Evolutionary conservation across 2,888 invertebrate genomes (phyloP).

Genomic region (Galerucella pusilla): DNA sequence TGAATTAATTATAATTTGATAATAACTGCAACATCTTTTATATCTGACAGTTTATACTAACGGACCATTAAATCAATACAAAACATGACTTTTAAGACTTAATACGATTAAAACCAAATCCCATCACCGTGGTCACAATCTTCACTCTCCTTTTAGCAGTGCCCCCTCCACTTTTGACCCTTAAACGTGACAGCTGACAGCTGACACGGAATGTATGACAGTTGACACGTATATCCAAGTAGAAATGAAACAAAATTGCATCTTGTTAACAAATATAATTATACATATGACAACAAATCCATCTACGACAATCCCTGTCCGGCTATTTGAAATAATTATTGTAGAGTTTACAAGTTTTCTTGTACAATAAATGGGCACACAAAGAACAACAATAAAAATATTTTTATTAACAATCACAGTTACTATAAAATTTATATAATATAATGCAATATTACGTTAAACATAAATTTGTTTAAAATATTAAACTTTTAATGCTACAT

Average conservation of each 20-base stretch:
- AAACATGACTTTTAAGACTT: too few species aligned
- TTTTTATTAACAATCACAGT: conserved; percentile 6
- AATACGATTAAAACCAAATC: too few species aligned
- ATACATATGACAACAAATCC: conserved; percentile 10
- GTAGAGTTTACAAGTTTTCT: conserved; percentile 5
- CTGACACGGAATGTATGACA: too few species aligned
- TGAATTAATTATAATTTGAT: too few species aligned
- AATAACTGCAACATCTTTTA: too few species aligned
- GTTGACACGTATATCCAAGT: neutral
- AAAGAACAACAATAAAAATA: conserved; percentile 10
- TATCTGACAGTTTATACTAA: too few species aligned
- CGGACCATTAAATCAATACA: too few species aligned
- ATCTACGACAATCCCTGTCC: conserved; percentile 7
- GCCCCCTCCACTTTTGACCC: too few species aligned
- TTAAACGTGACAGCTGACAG: too few species aligned
- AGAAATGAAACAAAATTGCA: neutral
- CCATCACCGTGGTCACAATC: too few species aligned
- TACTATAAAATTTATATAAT: conserved; percentile 6
- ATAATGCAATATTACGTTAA: conserved; percentile 5
- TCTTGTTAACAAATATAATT: conserved; percentile 11
- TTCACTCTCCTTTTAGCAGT: too few species aligned
- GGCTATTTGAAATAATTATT: conserved; percentile 7
- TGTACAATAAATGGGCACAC: conserved; percentile 3
- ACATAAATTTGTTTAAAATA: conserved; percentile 1
- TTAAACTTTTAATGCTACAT: conserved; percentile 1